phyloP scores from a whole-genome alignment of 2,888 invertebrate genomes.

The Acanthococcus lagerstroemiae region DNA sequence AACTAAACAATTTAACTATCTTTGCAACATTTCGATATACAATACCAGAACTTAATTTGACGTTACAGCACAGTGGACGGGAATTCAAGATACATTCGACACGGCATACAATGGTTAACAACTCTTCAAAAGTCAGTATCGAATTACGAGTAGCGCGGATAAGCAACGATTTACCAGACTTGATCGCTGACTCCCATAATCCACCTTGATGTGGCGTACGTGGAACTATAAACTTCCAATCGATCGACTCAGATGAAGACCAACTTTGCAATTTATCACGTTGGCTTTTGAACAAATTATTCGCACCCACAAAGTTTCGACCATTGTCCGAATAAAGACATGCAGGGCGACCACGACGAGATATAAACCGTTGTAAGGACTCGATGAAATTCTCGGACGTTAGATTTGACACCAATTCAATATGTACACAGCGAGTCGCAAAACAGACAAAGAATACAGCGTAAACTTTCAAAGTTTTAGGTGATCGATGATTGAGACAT shows the following conservation, averaged over 20 bases:
- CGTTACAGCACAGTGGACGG: background rate
- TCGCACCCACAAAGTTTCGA: conserved; percentile 34
- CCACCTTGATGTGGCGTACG: conserved; percentile 28
- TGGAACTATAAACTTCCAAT: conserved; percentile 36
- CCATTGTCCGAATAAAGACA: conserved; percentile 34
- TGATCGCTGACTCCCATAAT: conserved; percentile 30
- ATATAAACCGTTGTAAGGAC: conserved; percentile 8
- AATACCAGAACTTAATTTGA: background rate
- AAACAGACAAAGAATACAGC: conserved; percentile 18
- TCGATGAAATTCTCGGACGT: conserved; percentile 5
- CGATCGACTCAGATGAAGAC: conserved; percentile 15
- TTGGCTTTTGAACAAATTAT: background rate
- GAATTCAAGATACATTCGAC: conserved; percentile 5
- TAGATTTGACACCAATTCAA: conserved; percentile 11
- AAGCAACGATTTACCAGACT: conserved; percentile 17
- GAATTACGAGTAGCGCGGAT: background rate
- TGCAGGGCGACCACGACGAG: conserved; percentile 17
- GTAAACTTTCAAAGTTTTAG: background rate
- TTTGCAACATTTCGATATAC: background rate
- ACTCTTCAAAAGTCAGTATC: background rate
- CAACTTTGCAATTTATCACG: background rate
- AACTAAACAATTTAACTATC: background rate
- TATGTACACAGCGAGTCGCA: background rate
- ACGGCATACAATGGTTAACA: background rate
- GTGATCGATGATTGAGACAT: background rate